Evolutionary conservation across 92 coral and sea anemone species (phyloP).

Genomic region (Epizoanthus rinbou): DNA sequence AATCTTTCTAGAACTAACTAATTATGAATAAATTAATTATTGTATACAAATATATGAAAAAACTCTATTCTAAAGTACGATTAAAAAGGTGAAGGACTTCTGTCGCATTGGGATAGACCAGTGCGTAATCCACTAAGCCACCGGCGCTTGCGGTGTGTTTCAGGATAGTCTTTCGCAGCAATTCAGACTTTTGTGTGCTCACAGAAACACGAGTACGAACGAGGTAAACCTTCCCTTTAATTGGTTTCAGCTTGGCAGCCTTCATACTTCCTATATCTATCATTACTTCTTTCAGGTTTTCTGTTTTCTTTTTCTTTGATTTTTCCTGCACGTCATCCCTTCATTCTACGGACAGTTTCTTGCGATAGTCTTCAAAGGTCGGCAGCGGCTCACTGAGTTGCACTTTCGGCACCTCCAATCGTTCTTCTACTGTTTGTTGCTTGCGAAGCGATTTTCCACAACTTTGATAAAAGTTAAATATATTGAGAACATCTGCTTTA

Average conservation of each 20-base stretch:
- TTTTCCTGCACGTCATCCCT: slow-evolving; percentile 7
- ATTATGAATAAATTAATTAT: too few species aligned
- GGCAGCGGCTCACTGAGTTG: background rate
- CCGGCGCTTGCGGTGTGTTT: slow-evolving; percentile 40
- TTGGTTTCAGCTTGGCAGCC: slow-evolving; percentile 33
- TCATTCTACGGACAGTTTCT: background rate
- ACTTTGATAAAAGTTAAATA: slow-evolving; percentile 27
- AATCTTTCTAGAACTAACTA: too few species aligned
- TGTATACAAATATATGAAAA: too few species aligned
- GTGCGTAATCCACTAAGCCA: slow-evolving; percentile 29
- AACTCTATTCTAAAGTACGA: too few species aligned
- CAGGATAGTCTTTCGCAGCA: slow-evolving; percentile 22
- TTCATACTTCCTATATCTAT: slow-evolving; percentile 46
- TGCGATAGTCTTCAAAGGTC: background rate
- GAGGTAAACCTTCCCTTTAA: slow-evolving; percentile 38
- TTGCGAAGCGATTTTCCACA: slow-evolving; percentile 18
- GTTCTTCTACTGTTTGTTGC: slow-evolving; percentile 1
- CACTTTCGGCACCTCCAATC: background rate
- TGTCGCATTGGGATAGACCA: slow-evolving; percentile 45
- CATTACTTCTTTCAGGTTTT: slow-evolving; percentile 37
- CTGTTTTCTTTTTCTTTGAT: slow-evolving; percentile 38
- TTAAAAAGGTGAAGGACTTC: slow-evolving; percentile 2
- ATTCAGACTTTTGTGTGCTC: slow-evolving; percentile 19
- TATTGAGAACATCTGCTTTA: slow-evolving; percentile 1
- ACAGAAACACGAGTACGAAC: slow-evolving; percentile 41